phyloP scores from a whole-genome alignment of 2,888 invertebrate genomes.

The Acanthacorydalis orientalis region DNA sequence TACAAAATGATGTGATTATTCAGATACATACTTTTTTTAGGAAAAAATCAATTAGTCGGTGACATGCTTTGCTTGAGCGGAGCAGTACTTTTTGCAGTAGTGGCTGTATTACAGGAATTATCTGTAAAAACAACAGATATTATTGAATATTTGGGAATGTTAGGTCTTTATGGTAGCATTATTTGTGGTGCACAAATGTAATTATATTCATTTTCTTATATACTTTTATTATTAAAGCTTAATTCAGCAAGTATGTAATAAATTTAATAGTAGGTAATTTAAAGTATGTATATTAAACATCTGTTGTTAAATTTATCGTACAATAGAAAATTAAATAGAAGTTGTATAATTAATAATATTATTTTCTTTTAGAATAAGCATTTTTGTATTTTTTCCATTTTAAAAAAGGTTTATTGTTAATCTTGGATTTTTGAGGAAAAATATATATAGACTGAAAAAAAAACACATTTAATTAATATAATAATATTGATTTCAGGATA shows the following conservation, averaged over 20 bases:
- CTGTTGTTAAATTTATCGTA: too few species aligned
- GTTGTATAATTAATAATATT: too few species aligned
- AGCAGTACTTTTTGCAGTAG: conserved; percentile 60
- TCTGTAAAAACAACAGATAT: conserved; percentile 61
- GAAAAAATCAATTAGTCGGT: conserved; percentile 61
- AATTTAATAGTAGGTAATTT: too few species aligned
- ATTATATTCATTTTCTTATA: conserved; percentile 19
- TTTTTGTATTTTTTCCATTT: too few species aligned
- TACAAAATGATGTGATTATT: not conserved
- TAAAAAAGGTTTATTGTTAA: too few species aligned
- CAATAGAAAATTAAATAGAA: too few species aligned
- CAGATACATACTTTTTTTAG: conserved; percentile 27
- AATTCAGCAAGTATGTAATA: too few species aligned
- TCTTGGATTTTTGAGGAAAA: too few species aligned
- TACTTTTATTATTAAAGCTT: too few species aligned
- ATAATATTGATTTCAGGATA: conserved; percentile 22
- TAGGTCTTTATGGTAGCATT: conserved; percentile 65
- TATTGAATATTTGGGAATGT: conserved; percentile 64
- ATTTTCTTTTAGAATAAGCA: too few species aligned
- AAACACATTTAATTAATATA: not conserved
- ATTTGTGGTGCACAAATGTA: conserved; percentile 65
- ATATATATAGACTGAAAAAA: too few species aligned
- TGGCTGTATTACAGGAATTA: conserved; percentile 68
- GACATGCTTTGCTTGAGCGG: conserved; percentile 68
- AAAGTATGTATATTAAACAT: too few species aligned